Conservation (phyloP, 2,113 vertebrate genomes). For the Craseonycteris thonglongyai region DNA sequence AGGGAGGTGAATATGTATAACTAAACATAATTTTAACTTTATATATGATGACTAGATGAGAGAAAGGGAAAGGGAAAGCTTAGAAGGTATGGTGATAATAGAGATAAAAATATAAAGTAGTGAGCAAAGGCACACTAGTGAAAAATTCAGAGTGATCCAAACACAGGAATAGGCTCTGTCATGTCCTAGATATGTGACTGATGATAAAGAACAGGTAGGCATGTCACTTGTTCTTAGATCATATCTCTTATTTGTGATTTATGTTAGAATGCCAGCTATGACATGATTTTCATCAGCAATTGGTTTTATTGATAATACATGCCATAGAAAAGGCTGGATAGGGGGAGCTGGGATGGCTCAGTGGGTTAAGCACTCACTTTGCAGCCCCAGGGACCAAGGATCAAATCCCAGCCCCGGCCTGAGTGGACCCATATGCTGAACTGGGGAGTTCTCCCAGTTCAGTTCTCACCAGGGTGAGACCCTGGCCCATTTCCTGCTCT, state of each 20-base stretch:
- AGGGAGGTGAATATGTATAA: not conserved
- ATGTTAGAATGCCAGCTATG: not conserved
- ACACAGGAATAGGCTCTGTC: not conserved
- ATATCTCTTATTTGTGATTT: not conserved
- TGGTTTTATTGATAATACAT: not conserved
- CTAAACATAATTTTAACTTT: not conserved
- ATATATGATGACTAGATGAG: not conserved
- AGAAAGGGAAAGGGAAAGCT: not conserved
- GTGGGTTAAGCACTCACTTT: too few relatives aligned
- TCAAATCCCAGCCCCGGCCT: too few relatives aligned
- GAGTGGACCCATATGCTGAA: too few relatives aligned
- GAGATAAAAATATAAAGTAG: not conserved
- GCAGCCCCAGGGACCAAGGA: too few relatives aligned
- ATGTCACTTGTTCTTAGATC: not conserved
- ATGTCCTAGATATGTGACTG: not conserved
- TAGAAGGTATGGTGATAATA: not conserved
- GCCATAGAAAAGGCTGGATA: not conserved
- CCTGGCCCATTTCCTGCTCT: too few relatives aligned
- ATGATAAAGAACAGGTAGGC: not conserved
- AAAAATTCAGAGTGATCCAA: not conserved
- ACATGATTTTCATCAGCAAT: not conserved
- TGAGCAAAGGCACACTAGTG: not conserved
- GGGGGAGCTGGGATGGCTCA: too few relatives aligned
- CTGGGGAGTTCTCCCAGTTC: too few relatives aligned
- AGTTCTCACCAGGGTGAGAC: too few relatives aligned